These are phyloP conservation scores for Agrochola lota DNA, from an alignment of 2,888 invertebrate species.

Conservation along the genomic window DNA sequence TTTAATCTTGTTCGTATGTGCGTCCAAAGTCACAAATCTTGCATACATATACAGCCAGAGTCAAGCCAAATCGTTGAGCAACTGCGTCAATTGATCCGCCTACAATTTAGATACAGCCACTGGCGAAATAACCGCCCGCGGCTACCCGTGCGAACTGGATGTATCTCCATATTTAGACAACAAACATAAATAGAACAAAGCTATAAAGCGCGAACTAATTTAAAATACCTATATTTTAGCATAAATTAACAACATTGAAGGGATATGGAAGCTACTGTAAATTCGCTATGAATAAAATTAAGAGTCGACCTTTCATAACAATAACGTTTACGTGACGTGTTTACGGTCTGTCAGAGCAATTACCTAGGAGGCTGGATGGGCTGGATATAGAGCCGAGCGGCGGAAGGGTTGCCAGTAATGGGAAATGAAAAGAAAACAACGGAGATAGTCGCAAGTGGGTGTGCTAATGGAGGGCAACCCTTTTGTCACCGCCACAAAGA, in stretches of 20 bases:
- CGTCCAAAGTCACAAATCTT: background rate
- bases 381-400: constrained; percentile 46
- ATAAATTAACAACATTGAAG: constrained; percentile 47
- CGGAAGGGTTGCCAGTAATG: constrained; percentile 55
- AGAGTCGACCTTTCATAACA: constrained; percentile 55
- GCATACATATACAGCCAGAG: background rate
- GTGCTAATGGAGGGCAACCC: constrained; percentile 72
- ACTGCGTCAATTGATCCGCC: constrained; percentile 22
- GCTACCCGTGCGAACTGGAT: background rate
- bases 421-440: constrained; percentile 79
- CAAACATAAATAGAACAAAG: constrained; percentile 25
- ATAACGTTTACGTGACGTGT: constrained; percentile 61
- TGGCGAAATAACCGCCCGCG: constrained; percentile 13
- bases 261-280: constrained; percentile 43
- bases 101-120: constrained; percentile 20
- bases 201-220: constrained; percentile 34
- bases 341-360: constrained; percentile 62
- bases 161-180: constrained; percentile 26
- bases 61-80: constrained; percentile 3
- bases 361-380: constrained; percentile 54
- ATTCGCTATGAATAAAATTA: constrained; percentile 59
- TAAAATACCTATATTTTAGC: constrained; percentile 50
- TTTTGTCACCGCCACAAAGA: constrained; percentile 64
- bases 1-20: background rate
- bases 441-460: constrained; percentile 70